phyloP scores from a whole-genome alignment of 1,140 invertebrate species.

The Teleopsis dalmanni region DNA sequence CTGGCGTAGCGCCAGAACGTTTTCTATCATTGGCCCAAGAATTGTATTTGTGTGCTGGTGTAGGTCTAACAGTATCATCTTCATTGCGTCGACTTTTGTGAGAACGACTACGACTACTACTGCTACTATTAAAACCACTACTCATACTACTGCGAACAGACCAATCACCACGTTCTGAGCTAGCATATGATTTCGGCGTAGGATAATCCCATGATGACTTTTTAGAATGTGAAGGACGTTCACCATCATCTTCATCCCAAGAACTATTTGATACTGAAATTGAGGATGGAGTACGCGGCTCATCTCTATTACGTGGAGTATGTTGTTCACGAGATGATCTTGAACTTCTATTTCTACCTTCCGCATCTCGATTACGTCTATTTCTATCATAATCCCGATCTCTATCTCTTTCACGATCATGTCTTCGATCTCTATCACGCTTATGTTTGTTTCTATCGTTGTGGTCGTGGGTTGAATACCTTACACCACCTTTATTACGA shows the following conservation, averaged over 20 bases:
- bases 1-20: slow-evolving; percentile 55
- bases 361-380: slow-evolving; percentile 12
- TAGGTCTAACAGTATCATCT: slow-evolving; percentile 64
- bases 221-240: slow-evolving; percentile 58
- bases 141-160: slow-evolving; percentile 25
- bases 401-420: slow-evolving; percentile 14
- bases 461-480: slow-evolving; percentile 51
- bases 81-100: slow-evolving; percentile 52
- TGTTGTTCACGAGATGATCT: slow-evolving; percentile 34
- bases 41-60: slow-evolving; percentile 73
- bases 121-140: slow-evolving; percentile 16
- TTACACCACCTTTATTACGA: slow-evolving; percentile 46
- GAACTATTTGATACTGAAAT: slow-evolving; percentile 47
- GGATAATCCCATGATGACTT: slow-evolving; percentile 88
- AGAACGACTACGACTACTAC: slow-evolving; percentile 6
- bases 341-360: slow-evolving; percentile 23
- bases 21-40: slow-evolving; percentile 65
- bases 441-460: slow-evolving; percentile 28
- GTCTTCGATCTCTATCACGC: slow-evolving; percentile 17
- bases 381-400: slow-evolving; percentile 16
- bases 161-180: slow-evolving; percentile 21
- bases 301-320: slow-evolving; percentile 66
- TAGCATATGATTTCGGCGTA: slow-evolving; percentile 57
- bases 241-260: slow-evolving; percentile 64
- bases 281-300: slow-evolving; percentile 66